Base-by-base conservation (phyloP, 2,113 vertebrate genomes). In the Cyprinus carpio region DNA sequence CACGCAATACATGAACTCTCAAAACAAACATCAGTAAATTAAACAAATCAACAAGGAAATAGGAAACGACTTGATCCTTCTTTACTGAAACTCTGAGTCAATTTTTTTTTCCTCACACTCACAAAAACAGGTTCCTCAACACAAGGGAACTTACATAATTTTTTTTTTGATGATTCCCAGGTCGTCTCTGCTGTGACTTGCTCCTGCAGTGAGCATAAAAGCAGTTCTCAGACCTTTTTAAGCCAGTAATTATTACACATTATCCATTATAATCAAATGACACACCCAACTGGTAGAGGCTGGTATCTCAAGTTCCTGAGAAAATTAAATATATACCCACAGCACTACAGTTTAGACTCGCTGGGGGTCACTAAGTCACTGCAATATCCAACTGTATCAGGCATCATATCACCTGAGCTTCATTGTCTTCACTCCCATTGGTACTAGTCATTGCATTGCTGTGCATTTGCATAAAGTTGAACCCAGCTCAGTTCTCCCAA, bases 351-450 rank as follows among this genome's bases (percentile, higher is more conserved):
- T 13, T 75, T 46, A 15, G 23, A 7, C 11, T 75, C 40, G n/a
- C 72, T 75, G n/a, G 72, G 72, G 2, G 72, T 75, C 72, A 27
- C 72, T 75, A 13, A 75, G 20, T 49, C n/a, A 75, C 72, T 13
- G 23, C n/a, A 75, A n/a, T 8, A 75, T 75, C n/a, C 34, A 40
- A 13, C 34, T 11, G 34, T 13, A 75, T 49, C 43, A 49, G n/a
- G 43, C 27, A 43, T 1, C 23, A 9, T 20, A 49, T 49, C 40
- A 27, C 43, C 4, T 49, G 72, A 16, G 40, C 43, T 43, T 20
- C 34, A n/a, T 43, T n/a, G 69, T 72, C 34, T 72, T 72, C 9
- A n/a, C 69, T 43, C 4, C 34, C 4, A 5, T 40, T 40, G 67
- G 4, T 37, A 11, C 34, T 23, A n/a, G 18, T 40, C 34, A n/a